Conservation (phyloP, 2,113 vertebrate species). For the Sialia sialis region DNA sequence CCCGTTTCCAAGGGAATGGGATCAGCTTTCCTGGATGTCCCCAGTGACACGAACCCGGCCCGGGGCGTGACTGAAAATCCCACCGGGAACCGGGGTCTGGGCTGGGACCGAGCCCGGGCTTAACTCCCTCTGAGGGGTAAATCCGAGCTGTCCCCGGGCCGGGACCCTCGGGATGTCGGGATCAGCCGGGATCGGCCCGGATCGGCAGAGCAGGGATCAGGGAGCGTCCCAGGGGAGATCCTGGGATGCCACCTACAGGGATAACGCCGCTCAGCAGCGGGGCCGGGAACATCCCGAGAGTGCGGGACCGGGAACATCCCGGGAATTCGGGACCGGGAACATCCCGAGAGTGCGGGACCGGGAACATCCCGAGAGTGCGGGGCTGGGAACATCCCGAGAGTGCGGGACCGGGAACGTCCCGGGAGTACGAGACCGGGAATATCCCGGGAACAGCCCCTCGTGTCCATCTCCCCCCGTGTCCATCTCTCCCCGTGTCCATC, state of each 20-base stretch:
- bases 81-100: neutral
- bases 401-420: too few species aligned
- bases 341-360: neutral
- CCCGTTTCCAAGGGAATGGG: slow-evolving; percentile 14
- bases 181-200: neutral
- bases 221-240: neutral
- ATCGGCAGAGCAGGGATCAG: fast-evolving
- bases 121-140: fast-evolving
- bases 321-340: too few species aligned
- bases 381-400: too few species aligned
- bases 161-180: neutral
- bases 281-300: neutral
- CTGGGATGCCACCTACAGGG: slow-evolving; percentile 27
- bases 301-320: too few species aligned
- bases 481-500: too few species aligned
- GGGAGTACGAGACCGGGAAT: too few species aligned
- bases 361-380: neutral
- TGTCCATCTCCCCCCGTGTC: too few species aligned
- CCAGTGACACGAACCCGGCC: neutral
- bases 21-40: neutral
- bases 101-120: neutral
- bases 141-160: neutral
- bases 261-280: neutral
- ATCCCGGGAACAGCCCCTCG: too few species aligned
- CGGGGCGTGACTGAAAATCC: neutral